Evolutionary conservation across 1,140 invertebrate genomes (phyloP).

Genomic region (Ptiloglossa arizonensis): DNA sequence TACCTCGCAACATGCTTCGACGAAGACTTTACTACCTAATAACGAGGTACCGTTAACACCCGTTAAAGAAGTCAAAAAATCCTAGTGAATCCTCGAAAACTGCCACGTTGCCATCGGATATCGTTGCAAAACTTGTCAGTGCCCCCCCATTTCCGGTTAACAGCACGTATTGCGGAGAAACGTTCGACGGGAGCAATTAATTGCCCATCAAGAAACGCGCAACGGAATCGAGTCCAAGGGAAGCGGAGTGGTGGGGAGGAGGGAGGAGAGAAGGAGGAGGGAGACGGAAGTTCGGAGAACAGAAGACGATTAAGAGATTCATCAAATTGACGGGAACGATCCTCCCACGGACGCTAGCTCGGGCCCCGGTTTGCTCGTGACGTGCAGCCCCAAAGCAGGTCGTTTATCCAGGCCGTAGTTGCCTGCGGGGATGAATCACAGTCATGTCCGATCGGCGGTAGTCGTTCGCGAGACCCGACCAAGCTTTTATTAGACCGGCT

Average conservation of each 20-base stretch:
- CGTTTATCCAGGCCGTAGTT: constrained; percentile 46
- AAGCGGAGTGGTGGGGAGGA: too few relatives aligned
- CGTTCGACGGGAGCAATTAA: constrained; percentile 7
- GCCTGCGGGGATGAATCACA: constrained; percentile 49
- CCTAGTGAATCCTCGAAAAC: too few relatives aligned
- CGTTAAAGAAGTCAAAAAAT: too few relatives aligned
- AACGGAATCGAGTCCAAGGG: background rate
- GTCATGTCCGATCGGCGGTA: constrained; percentile 51
- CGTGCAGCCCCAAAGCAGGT: constrained; percentile 8
- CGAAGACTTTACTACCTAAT: too few relatives aligned
- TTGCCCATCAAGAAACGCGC: background rate
- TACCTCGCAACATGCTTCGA: too few relatives aligned
- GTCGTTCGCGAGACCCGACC: constrained; percentile 54
- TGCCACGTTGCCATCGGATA: too few relatives aligned
- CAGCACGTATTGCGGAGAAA: too few relatives aligned
- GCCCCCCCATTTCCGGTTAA: too few relatives aligned
- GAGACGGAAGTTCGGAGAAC: background rate
- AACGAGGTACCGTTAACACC: too few relatives aligned
- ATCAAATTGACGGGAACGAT: background rate
- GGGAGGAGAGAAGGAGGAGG: too few relatives aligned
- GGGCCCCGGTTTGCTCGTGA: background rate
- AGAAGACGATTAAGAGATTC: constrained; percentile 22
- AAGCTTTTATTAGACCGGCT: constrained; percentile 73
- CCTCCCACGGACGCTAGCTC: background rate
- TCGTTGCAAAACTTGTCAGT: too few relatives aligned